These are phyloP conservation scores for Hypselothyrea guttata DNA, from an alignment of 2,888 invertebrate genomes.

Conservation along the genomic window DNA sequence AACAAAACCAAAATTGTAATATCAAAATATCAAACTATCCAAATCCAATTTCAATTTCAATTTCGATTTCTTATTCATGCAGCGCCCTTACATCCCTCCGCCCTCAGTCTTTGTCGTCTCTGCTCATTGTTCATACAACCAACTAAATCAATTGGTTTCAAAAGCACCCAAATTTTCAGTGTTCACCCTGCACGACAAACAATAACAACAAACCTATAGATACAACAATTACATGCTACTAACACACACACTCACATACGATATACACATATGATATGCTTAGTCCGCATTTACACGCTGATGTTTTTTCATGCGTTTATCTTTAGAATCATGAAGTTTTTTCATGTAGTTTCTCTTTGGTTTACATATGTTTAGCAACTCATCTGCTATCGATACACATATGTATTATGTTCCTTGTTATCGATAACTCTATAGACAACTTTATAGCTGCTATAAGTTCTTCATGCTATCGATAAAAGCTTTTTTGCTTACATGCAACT, in stretches of 20 bases:
- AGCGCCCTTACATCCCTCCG: slow-evolving; percentile 55
- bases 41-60: slow-evolving; percentile 35
- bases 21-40: slow-evolving; percentile 6
- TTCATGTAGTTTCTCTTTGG: too few relatives aligned
- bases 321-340: too few relatives aligned
- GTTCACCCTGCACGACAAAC: slow-evolving; percentile 44
- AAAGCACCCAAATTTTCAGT: slow-evolving; percentile 52
- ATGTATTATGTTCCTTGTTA: too few relatives aligned
- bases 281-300: too few relatives aligned
- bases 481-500: too few relatives aligned
- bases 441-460: too few relatives aligned
- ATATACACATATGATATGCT: slow-evolving; percentile 24
- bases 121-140: slow-evolving; percentile 56
- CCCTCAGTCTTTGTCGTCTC: slow-evolving; percentile 37
- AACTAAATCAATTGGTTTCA: slow-evolving; percentile 60
- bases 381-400: too few relatives aligned
- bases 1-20: slow-evolving; percentile 18
- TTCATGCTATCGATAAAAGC: too few relatives aligned
- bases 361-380: too few relatives aligned
- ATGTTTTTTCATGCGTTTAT: too few relatives aligned
- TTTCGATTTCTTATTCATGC: slow-evolving; percentile 58
- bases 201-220: slow-evolving; percentile 13
- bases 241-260: slow-evolving; percentile 17
- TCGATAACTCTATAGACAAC: too few relatives aligned
- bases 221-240: slow-evolving; percentile 12